A percentile compares a stretch with the other conserved stretches of the same genome.
phyloP scores from a whole-genome alignment of 1,140 invertebrate species.

The Sipha flava region DNA sequence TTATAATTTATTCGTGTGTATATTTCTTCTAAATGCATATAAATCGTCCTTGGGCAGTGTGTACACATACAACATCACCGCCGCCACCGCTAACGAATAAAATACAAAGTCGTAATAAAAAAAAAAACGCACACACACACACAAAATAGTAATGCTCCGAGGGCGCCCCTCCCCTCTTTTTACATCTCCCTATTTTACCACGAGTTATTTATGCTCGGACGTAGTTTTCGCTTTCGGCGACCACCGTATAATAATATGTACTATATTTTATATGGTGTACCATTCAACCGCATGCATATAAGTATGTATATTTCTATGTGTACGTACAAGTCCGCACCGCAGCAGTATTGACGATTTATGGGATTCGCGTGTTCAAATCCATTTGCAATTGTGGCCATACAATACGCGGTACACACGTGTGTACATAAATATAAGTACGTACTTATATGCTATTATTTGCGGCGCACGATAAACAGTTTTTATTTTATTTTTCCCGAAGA shows the following conservation, averaged over 20 bases:
- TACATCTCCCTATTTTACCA: background rate
- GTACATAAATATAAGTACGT: background rate
- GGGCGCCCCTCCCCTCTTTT: background rate
- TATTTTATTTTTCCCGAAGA: too few relatives aligned
- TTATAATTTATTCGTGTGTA: conserved; percentile 23
- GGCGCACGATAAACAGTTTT: too few relatives aligned
- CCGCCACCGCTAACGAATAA: conserved; percentile 24
- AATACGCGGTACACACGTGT: background rate
- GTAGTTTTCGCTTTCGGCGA: conserved; percentile 14
- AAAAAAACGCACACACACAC: background rate
- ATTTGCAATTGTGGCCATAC: background rate
- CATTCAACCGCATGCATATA: background rate
- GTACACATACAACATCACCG: background rate
- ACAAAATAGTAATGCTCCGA: background rate
- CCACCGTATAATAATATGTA: background rate
- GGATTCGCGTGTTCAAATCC: conserved; percentile 13
- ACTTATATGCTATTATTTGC: background rate
- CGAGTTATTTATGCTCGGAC: conserved; percentile 16
- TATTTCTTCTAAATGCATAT: conserved; percentile 11
- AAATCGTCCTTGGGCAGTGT: conserved; percentile 18
- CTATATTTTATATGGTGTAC: background rate
- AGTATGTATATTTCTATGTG: background rate
- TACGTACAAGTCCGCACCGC: background rate
- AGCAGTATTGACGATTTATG: conserved; percentile 17
- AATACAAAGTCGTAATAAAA: conserved; percentile 3